phyloP scores from a whole-genome alignment of 2,888 invertebrate genomes.

The Amiota communis region DNA sequence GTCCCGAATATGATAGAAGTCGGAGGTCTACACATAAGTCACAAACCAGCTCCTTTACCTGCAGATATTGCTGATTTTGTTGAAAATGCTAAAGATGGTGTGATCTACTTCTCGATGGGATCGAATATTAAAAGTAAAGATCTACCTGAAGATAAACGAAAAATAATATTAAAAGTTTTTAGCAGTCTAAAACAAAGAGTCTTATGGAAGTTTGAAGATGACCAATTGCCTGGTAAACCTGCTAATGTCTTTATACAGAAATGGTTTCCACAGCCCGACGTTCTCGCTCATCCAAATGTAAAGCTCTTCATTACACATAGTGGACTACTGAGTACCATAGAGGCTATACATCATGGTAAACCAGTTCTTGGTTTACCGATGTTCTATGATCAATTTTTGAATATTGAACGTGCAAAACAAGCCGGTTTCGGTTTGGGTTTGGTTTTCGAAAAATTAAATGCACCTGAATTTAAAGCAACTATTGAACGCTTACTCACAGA shows the following conservation, averaged over 20 bases:
- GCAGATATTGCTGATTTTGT: conserved; percentile 68
- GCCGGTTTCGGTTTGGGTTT: conserved; percentile 65
- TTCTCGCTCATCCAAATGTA: conserved; percentile 73
- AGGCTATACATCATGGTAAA: conserved; percentile 72
- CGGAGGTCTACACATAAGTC: conserved; percentile 68
- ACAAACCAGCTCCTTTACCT: conserved; percentile 58
- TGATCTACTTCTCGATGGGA: conserved; percentile 74
- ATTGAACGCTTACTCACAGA: conserved; percentile 54
- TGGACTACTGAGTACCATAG: conserved; percentile 74
- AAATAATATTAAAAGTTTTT: conserved; percentile 50
- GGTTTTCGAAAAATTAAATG: conserved; percentile 45
- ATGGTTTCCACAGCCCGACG: conserved; percentile 72
- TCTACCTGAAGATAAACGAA: conserved; percentile 53
- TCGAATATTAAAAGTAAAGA: conserved; percentile 65
- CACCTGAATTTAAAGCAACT: conserved; percentile 39
- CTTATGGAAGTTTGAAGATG: conserved; percentile 73
- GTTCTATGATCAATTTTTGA: conserved; percentile 69
- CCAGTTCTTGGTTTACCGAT: conserved; percentile 73
- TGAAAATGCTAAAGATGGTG: conserved; percentile 71
- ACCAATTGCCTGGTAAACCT: conserved; percentile 61
- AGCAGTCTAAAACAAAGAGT: conserved; percentile 57
- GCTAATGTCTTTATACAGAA: conserved; percentile 65
- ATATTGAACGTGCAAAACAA: conserved; percentile 60
- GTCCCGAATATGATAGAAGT: conserved; percentile 71
- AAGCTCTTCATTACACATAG: conserved; percentile 75